phyloP scores from a whole-genome alignment of 2,113 vertebrate species.

The Melospiza melodia region DNA sequence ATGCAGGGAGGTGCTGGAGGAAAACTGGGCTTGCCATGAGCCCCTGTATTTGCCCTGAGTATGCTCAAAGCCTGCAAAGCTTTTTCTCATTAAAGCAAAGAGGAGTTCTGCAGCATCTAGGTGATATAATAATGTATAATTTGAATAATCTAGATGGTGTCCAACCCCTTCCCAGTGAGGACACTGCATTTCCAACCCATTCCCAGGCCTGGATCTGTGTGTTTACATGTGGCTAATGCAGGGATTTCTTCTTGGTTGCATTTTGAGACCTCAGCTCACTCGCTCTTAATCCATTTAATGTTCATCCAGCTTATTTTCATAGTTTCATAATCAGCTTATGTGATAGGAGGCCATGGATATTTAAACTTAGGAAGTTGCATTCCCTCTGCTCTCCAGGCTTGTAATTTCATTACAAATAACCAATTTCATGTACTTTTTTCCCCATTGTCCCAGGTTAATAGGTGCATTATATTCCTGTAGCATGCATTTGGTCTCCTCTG shows the following conservation, averaged over 20 bases:
- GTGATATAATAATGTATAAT: no score
- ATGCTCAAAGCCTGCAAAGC: fast-evolving
- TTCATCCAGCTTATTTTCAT: neutral
- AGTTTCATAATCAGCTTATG: neutral
- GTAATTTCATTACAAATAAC: neutral
- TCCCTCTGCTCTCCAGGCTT: neutral
- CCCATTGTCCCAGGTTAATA: neutral
- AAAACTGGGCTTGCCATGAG: neutral
- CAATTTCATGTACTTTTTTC: neutral
- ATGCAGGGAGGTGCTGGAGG: neutral
- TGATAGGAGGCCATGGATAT: neutral
- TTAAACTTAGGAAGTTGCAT: neutral
- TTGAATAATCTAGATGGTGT: no score
- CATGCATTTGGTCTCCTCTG: fast-evolving
- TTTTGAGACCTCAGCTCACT: neutral
- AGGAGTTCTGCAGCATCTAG: neutral
- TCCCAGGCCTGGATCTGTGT: neutral
- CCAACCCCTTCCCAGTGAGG: neutral
- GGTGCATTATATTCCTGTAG: neutral
- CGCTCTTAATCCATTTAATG: neutral
- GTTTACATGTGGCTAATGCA: neutral
- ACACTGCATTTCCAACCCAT: neutral
- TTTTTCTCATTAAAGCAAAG: neutral
- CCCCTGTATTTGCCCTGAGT: neutral
- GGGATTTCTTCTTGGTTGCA: neutral